Evolutionary conservation across 1,140 invertebrate species (phyloP), one percentile per base, ranked within the genome.

Genomic region (Chelonus insularis): DNA sequence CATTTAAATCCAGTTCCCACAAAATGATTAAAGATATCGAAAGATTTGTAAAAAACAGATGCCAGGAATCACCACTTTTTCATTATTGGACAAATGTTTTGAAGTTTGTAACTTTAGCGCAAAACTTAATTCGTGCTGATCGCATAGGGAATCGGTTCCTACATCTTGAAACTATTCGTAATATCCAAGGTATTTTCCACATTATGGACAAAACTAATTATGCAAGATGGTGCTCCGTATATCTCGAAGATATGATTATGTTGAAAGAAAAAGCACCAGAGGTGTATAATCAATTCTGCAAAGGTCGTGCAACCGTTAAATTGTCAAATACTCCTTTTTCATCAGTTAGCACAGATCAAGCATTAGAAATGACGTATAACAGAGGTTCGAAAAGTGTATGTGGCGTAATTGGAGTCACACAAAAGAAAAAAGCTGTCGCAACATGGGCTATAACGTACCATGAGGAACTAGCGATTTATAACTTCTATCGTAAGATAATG

Each of bases 211-310:
- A n/a, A 11, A 14, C 9, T 57, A 2, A 41, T 34, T n/a, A n/a
- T n/a, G n/a, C n/a, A n/a, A n/a, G n/a, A 41, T 54, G 37, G 36
- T 29, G 34, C 18, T 37, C 50, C 2, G 36, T 54, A 2, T 61
- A 61, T 43, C 16, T 54, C 3, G 21, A 61, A 29, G 59, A 61
- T 23, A 61, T 61, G 36, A 2, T 61, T 39, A 41, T 18, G n/a
- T 20, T 61, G 8, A 8, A 43, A 8, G 7, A 47, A 3, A 55
- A 2, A 9, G 32, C 21, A 4, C 59, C 59, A 16, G 37, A 55
- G 45, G 37, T 61, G 9, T 54, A 61, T 20, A 23, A 43, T 8
- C n/a, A 61, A 16, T 61, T 61, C 37, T n/a, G 8, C 12, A 14
- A 43, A 18, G 50, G 50, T 12, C 48, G 25, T 2, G 45, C 45